Conservation (phyloP, 2,113 vertebrate genomes). For the Butorides virescens region DNA sequence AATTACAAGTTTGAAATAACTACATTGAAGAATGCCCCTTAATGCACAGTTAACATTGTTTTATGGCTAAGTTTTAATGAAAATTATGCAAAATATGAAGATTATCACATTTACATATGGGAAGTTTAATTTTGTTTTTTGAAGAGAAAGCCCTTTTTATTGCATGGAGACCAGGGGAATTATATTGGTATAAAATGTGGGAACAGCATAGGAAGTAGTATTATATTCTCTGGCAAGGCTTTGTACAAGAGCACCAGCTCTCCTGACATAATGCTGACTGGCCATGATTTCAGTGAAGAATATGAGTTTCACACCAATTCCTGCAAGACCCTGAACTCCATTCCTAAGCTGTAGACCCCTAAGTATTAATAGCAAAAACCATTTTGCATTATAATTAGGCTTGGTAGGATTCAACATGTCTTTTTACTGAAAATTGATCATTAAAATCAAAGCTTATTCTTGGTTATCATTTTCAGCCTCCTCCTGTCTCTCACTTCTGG, state of each 20-base stretch:
- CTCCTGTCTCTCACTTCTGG: neutral
- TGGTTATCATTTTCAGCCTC: neutral
- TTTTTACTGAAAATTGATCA: neutral
- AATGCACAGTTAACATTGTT: neutral
- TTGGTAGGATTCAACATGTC: neutral
- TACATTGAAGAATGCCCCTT: neutral
- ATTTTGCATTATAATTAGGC: neutral
- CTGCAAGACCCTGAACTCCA: neutral
- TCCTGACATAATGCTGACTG: neutral
- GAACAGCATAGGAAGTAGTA: neutral
- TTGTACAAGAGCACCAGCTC: neutral
- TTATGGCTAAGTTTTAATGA: neutral
- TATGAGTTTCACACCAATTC: neutral
- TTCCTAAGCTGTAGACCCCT: neutral
- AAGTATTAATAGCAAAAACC: neutral
- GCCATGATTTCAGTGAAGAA: neutral
- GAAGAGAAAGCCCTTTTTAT: neutral
- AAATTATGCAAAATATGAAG: neutral
- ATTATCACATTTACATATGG: neutral
- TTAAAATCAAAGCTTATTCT: neutral
- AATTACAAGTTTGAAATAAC: neutral
- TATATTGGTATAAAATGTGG: neutral
- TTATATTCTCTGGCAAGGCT: neutral
- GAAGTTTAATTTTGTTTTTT: neutral
- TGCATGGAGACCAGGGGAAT: neutral